Conservation (phyloP, 2,888 invertebrate species). For the Calliscelio sp. region DNA sequence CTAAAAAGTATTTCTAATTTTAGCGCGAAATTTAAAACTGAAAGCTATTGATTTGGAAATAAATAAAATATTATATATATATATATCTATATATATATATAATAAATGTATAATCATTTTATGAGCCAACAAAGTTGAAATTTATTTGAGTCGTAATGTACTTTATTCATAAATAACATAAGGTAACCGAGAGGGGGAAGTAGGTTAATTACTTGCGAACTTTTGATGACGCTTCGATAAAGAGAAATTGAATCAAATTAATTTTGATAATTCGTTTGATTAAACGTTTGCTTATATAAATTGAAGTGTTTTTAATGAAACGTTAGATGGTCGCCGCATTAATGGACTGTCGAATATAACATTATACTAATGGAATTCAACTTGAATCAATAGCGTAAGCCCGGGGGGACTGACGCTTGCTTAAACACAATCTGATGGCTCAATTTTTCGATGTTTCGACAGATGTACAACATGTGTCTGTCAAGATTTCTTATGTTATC, state of each 20-base stretch:
- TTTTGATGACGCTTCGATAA: slow-evolving; percentile 11
- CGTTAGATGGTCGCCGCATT: slow-evolving; percentile 12
- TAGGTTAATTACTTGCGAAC: slow-evolving; percentile 25
- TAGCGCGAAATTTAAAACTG: no score
- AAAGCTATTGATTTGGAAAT: no score
- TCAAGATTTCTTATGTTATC: neutral
- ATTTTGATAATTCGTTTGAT: slow-evolving; percentile 22
- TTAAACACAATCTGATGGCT: slow-evolving; percentile 40
- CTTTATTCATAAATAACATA: neutral
- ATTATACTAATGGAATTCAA: slow-evolving; percentile 17
- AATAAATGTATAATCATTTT: no score
- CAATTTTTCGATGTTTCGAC: slow-evolving; percentile 12
- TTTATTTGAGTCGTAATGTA: no score
- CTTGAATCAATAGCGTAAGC: slow-evolving; percentile 5
- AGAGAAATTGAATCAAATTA: neutral
- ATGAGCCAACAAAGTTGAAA: no score
- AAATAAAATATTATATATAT: no score
- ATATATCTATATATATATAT: no score
- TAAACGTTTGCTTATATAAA: neutral
- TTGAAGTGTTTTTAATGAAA: slow-evolving; percentile 3
- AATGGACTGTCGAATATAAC: slow-evolving; percentile 18
- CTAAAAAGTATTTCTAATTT: no score
- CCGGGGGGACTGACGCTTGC: neutral
- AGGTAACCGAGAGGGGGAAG: neutral
- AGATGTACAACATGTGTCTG: neutral